phyloP scores from a whole-genome alignment of 2,797 vertebrate genomes.

The Molossus alvarezi region DNA sequence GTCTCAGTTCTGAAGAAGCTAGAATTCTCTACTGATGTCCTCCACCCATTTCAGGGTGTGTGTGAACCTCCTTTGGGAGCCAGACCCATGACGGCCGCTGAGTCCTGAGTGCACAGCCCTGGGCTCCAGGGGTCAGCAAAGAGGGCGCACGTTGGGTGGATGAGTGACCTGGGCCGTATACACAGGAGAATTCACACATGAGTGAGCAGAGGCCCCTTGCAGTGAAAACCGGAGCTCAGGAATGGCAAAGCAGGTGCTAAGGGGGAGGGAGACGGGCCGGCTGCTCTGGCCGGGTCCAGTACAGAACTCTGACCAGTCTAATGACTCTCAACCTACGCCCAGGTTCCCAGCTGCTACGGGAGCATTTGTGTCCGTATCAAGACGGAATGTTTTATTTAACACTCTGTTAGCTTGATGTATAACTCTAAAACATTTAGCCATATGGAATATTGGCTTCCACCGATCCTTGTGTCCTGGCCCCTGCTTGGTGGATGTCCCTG shows the following conservation, averaged over 20 bases:
- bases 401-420: neutral
- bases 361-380: neutral
- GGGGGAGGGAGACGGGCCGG: too few species aligned
- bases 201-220: neutral
- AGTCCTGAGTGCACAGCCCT: neutral
- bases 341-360: neutral
- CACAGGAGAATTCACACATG: neutral
- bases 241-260: neutral
- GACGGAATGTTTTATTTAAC: neutral
- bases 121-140: neutral
- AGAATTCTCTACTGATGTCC: neutral
- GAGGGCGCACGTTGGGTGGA: neutral
- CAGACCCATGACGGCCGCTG: neutral
- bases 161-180: too few species aligned
- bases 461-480: neutral
- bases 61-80: neutral
- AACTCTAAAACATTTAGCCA: constrained; percentile 18
- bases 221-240: neutral
- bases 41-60: neutral
- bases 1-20: neutral
- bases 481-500: neutral
- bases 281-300: rapidly evolving
- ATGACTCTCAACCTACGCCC: neutral
- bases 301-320: neutral
- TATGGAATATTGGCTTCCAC: neutral